Percentiles rank a stretch among this genome's conserved stretches.
phyloP scores from a whole-genome alignment of 37 sponge, comb jelly and placozoan species.

The Halisarca cf. caerulea region DNA sequence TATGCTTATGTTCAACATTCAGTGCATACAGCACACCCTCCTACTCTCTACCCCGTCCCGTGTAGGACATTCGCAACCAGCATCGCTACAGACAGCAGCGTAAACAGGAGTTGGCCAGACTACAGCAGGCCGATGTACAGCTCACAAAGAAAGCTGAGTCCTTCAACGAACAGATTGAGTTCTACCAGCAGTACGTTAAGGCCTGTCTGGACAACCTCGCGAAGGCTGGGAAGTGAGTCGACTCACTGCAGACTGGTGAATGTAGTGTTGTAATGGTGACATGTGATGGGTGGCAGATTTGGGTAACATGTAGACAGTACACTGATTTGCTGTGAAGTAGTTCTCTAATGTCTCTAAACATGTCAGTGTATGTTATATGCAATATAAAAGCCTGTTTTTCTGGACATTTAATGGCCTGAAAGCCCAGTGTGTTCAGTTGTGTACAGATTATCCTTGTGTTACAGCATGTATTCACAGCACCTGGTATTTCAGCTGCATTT shows the following conservation, averaged over 20 bases:
- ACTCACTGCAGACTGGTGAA: no score
- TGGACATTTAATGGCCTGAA: no score
- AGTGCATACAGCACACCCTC: background rate
- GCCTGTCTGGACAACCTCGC: slow-evolving; percentile 91
- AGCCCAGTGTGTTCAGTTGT: no score
- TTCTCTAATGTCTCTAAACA: no score
- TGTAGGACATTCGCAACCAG: slow-evolving; percentile 94
- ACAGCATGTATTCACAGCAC: no score
- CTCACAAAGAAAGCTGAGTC: slow-evolving; percentile 82
- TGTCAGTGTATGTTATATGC: no score
- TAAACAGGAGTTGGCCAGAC: slow-evolving; percentile 80
- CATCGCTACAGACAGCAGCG: slow-evolving; percentile 93
- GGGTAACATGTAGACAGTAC: no score
- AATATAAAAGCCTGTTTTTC: no score
- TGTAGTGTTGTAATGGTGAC: background rate
- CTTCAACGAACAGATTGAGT: slow-evolving; percentile 88
- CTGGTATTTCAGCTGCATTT: no score
- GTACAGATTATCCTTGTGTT: no score
- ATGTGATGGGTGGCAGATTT: background rate
- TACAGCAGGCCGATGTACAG: slow-evolving; percentile 68
- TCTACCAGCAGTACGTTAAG: slow-evolving; percentile 92
- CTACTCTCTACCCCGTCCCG: background rate
- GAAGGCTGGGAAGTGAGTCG: slow-evolving; percentile 62
- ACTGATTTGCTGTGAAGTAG: no score
- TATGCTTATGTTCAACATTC: background rate